Percentiles rank a stretch among this genome's conserved stretches.
phyloP scores from a whole-genome alignment of 1,140 invertebrate species.

The Trichonephila clavata region DNA sequence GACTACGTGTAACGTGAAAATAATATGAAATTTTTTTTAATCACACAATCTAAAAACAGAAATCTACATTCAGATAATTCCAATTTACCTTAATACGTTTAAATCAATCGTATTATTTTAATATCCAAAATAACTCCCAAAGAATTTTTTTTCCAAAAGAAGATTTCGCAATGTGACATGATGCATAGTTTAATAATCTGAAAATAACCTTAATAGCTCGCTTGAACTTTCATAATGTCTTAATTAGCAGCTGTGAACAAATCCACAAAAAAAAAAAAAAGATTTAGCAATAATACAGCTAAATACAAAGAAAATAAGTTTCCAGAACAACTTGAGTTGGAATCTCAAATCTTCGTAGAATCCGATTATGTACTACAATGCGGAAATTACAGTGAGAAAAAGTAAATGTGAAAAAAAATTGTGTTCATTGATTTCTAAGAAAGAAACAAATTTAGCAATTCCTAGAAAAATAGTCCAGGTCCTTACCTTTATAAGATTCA shows the following conservation, averaged over 20 bases:
- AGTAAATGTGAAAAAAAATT: neutral
- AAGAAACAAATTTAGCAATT: no score
- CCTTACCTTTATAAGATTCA: no score
- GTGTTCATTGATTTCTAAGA: neutral
- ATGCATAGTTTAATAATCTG: neutral
- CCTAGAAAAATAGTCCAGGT: no score
- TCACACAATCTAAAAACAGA: no score
- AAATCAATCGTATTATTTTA: no score
- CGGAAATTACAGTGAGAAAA: neutral
- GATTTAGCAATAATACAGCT: neutral
- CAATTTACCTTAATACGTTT: no score
- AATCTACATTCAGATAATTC: no score
- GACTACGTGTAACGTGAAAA: no score
- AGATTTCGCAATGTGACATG: neutral
- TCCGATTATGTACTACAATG: neutral
- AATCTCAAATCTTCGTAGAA: neutral
- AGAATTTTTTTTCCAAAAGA: neutral
- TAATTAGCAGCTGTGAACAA: neutral
- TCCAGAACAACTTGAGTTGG: neutral
- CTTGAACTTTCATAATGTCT: neutral
- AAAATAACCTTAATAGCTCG: neutral
- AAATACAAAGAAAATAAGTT: neutral
- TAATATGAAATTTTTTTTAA: no score
- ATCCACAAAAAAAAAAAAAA: neutral
- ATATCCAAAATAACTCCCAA: neutral